Evolutionary conservation across 2,888 invertebrate genomes (phyloP).

Genomic region (Toxonevra muliebris): DNA sequence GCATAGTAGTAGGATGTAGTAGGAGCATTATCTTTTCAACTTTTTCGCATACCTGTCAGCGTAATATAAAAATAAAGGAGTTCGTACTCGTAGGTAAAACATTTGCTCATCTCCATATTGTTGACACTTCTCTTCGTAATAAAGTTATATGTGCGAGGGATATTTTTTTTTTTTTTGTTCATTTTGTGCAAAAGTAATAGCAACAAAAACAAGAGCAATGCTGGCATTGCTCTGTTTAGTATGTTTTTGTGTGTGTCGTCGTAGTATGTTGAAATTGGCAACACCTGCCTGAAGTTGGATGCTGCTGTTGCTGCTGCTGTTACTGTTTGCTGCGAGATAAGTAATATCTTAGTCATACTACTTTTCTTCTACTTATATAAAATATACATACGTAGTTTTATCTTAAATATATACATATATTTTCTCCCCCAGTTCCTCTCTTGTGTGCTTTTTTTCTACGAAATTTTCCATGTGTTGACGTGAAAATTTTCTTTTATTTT

Average conservation of each 20-base stretch:
- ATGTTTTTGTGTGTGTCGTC: not conserved
- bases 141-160: slow-evolving; percentile 24
- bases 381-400: not conserved
- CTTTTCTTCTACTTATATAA: not conserved
- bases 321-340: slow-evolving; percentile 23
- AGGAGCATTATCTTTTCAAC: not conserved
- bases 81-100: slow-evolving; percentile 39
- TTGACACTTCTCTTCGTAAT: slow-evolving; percentile 19
- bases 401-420: not conserved
- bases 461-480: slow-evolving; percentile 22
- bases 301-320: not conserved
- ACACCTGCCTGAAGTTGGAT: slow-evolving; percentile 17
- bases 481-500: slow-evolving; percentile 23
- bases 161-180: slow-evolving; percentile 51
- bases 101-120: slow-evolving; percentile 49
- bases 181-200: too few species aligned
- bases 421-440: too few species aligned
- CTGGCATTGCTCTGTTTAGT: not conserved
- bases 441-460: slow-evolving; percentile 45
- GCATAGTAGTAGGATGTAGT: too few species aligned
- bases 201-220: too few species aligned
- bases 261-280: slow-evolving; percentile 10
- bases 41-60: slow-evolving; percentile 55
- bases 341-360: slow-evolving; percentile 20
- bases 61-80: slow-evolving; percentile 53